These are phyloP conservation scores for Prionailurus viverrinus DNA, from an alignment of 2,113 vertebrate genomes.

Conservation along the genomic window DNA sequence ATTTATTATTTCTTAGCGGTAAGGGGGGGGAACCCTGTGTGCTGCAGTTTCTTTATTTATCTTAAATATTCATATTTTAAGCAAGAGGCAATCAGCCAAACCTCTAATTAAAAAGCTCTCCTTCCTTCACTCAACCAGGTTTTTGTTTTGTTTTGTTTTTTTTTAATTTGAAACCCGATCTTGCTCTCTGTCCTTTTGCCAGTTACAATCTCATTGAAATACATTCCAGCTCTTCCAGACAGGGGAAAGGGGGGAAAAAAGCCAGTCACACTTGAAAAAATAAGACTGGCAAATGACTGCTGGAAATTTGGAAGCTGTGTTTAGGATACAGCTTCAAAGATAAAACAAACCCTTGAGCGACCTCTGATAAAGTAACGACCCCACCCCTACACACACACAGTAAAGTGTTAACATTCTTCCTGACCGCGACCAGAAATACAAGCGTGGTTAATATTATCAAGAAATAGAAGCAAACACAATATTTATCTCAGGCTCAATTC, in stretches of 20 bases:
- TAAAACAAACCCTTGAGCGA: constrained; percentile 69
- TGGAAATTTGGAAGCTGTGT: constrained; percentile 80
- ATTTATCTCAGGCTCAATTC: constrained; percentile 68
- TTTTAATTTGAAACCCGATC: constrained; percentile 81
- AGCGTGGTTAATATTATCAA: constrained; percentile 23
- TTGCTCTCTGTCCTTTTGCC: constrained; percentile 77
- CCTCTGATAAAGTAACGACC: constrained; percentile 72
- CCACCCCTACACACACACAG: constrained; percentile 66
- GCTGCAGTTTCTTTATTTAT: constrained; percentile 70
- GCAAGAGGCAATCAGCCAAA: constrained; percentile 62
- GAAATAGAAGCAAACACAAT: constrained; percentile 49
- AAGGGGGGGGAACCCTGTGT: not conserved
- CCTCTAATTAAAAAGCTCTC: constrained; percentile 60
- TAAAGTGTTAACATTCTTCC: constrained; percentile 77
- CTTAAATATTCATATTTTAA: constrained; percentile 67
- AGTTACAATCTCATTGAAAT: constrained; percentile 86
- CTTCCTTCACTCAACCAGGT: constrained; percentile 16
- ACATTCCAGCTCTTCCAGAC: constrained; percentile 84
- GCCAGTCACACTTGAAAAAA: constrained; percentile 86
- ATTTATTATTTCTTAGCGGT: constrained; percentile 76
- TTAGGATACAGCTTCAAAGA: constrained; percentile 70
- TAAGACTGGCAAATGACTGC: constrained; percentile 86
- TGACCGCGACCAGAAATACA: constrained; percentile 57
- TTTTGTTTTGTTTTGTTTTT: constrained; percentile 61
- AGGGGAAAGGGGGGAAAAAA: constrained; percentile 70